phyloP scores from a whole-genome alignment of 2,113 vertebrate species.

The Serranochromis macrocephalus region DNA sequence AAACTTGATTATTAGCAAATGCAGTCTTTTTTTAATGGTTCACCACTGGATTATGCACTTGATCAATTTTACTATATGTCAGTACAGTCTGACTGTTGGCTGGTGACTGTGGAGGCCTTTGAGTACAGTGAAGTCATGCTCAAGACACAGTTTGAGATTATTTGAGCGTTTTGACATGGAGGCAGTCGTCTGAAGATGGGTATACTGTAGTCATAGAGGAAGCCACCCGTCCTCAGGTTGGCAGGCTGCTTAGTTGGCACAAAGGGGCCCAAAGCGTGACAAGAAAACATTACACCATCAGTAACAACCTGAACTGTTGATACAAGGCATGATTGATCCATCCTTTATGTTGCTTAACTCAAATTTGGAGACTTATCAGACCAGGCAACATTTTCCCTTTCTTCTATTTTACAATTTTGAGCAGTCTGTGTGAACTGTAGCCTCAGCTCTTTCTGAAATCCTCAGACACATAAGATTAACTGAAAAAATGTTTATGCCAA shows the following conservation, averaged over 20 bases:
- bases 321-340: neutral
- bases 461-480: neutral
- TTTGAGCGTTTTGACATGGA: neutral
- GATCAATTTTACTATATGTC: neutral
- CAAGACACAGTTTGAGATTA: neutral
- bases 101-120: neutral
- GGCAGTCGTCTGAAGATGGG: neutral
- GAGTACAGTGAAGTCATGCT: neutral
- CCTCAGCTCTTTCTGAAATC: neutral
- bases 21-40: neutral
- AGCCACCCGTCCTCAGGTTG: neutral
- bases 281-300: neutral
- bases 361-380: neutral
- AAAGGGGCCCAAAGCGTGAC: neutral
- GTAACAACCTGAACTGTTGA: neutral
- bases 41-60: rapidly evolving
- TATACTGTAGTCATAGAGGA: neutral
- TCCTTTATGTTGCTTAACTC: neutral
- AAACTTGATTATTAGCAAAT: rapidly evolving
- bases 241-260: neutral
- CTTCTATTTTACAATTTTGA: neutral
- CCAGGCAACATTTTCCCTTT: neutral
- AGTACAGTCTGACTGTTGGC: neutral
- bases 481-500: neutral
- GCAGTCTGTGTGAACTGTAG: neutral